Evolutionary conservation across 2,113 vertebrate species (phyloP).

Genomic region (Mustela lutreola): DNA sequence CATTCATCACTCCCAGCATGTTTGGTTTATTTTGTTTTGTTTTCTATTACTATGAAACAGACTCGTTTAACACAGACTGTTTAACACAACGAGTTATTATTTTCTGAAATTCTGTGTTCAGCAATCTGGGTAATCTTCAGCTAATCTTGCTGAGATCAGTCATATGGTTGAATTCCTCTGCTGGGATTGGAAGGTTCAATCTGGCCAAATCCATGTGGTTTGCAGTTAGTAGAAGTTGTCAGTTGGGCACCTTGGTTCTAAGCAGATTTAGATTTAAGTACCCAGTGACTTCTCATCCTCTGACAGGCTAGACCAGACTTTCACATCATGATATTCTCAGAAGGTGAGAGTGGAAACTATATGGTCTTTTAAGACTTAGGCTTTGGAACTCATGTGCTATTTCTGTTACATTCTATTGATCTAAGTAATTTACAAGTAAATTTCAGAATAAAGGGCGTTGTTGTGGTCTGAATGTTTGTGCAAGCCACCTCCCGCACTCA

Average conservation of each 20-base stretch:
- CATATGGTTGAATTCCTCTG: accelerated
- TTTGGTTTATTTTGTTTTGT: not conserved
- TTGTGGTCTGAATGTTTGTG: not conserved
- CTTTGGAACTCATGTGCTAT: not conserved
- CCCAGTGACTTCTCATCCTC: not conserved
- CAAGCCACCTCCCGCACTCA: accelerated
- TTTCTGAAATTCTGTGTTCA: not conserved
- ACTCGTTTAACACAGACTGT: too few relatives aligned
- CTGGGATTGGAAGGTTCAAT: accelerated
- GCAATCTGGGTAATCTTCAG: not conserved
- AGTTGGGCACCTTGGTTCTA: not conserved
- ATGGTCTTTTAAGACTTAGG: not conserved
- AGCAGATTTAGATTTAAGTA: not conserved
- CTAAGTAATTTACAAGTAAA: not conserved
- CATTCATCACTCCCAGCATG: not conserved
- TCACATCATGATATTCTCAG: not conserved
- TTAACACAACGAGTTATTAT: not conserved
- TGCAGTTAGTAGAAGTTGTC: not conserved
- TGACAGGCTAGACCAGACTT: not conserved
- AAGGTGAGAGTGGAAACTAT: not conserved
- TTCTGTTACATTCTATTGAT: not conserved
- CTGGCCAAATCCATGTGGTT: not conserved
- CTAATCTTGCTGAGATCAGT: not conserved
- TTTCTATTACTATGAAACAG: not conserved
- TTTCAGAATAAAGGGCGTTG: not conserved